Base-by-base conservation (phyloP, 2,113 vertebrate genomes). In the Platichthys flesus region DNA sequence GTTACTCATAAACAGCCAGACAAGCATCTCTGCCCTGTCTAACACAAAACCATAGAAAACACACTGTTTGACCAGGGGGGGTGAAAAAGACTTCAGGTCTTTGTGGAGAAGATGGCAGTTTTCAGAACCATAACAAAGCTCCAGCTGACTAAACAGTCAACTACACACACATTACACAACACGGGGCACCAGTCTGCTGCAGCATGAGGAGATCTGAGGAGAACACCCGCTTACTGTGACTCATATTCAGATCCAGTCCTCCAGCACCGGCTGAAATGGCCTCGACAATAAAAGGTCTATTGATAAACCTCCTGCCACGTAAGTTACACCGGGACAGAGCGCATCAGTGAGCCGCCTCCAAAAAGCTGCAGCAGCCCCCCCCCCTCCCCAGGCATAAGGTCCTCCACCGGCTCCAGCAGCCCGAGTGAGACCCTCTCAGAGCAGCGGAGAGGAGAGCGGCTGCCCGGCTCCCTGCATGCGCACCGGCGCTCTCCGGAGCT, bases 291-390 rank as follows among this genome's bases (percentile, higher is more conserved):
- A 79, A 31, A 21, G 71, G 2, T 71, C 54, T 80, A 88, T 81
- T 79, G 77, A 71, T 74, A 47, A 68, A 86, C 76, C 74, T 81
- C 71, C 61, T 89, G 91, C 88, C 88, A 91, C 88, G 85, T 87
- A 87, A 83, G 81, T 81, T 66, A 74, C 55, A 68, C 73, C 67
- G 63, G 76, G 62, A 78, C 60, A 78, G 78, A 78, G 49, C 73
- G 7, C 61, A 61, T 24, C 51, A 49, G 45, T 28, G 24, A 21
- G 52, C 67, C 24, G 54, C 60, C 23, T 76, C 31, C 63, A 16
- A 57, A 16, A 28, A 28, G 67, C 71, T 35, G 67, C 76, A 69
- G 55, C 65, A 55, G 37, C 2, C 4, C 42, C 45, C 4, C 42
- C 45, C 4, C 23, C n/a, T 28, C 35, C 7, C 10, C 54, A 49